Conservation (phyloP, 2,797 vertebrate genomes). For the Melanotaenia trifasciata region DNA sequence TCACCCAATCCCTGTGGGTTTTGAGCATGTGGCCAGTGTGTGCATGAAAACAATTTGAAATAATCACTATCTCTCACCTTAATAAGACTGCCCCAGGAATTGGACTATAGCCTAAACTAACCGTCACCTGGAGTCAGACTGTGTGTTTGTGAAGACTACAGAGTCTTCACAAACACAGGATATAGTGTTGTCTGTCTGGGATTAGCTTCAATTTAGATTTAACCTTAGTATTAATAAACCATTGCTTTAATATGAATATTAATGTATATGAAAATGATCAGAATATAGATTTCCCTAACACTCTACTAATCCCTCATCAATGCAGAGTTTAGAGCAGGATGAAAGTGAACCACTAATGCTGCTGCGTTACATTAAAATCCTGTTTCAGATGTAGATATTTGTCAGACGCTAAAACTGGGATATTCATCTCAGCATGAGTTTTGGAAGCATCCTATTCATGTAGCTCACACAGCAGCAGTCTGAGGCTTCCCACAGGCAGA, state of each 20-base stretch:
- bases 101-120: no score
- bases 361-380: conserved; percentile 2
- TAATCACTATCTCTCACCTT: no score
- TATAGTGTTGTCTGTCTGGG: no score
- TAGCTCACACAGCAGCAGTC: conserved; percentile 22
- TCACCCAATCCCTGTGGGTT: no score
- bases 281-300: neutral
- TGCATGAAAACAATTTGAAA: no score
- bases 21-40: no score
- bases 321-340: neutral
- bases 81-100: no score
- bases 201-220: no score
- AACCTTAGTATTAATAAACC: no score
- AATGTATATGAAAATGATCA: neutral
- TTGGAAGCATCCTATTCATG: conserved; percentile 17
- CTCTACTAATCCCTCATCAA: neutral
- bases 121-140: no score
- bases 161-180: no score
- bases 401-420: conserved; percentile 13
- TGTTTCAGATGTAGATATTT: conserved; percentile 23
- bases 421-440: conserved; percentile 5
- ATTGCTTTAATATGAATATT: neutral
- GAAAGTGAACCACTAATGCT: conserved; percentile 4
- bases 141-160: no score
- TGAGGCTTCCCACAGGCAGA: neutral